Percentiles rank a stretch among this genome's conserved stretches.
These are phyloP conservation scores for Spodoptera exigua DNA, from an alignment of 2,888 invertebrate genomes.

Conservation along the genomic window DNA sequence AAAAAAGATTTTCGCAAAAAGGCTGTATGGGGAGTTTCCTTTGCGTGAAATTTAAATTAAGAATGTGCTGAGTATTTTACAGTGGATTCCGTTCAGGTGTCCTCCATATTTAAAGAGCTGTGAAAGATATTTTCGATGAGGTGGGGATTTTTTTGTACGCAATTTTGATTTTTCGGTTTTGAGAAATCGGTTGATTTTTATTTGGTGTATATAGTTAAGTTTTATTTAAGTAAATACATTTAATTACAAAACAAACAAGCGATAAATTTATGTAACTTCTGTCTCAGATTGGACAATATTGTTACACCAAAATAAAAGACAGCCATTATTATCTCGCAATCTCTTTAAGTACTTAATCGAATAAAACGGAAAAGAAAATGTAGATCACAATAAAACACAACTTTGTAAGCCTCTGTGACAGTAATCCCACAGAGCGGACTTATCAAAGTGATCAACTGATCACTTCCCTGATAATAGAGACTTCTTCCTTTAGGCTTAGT, in stretches of 20 bases:
- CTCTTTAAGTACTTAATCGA: conserved; percentile 34
- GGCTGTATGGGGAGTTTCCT: conserved; percentile 28
- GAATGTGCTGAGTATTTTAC: conserved; percentile 37
- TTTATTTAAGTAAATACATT: no score
- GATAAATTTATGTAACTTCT: neutral
- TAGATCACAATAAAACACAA: conserved; percentile 53
- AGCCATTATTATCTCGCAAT: conserved; percentile 20
- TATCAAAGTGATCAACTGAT: conserved; percentile 54
- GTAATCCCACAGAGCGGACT: conserved; percentile 45
- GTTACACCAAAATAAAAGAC: neutral
- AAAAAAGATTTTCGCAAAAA: conserved; percentile 36
- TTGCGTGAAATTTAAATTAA: conserved; percentile 38
- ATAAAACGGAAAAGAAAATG: conserved; percentile 41
- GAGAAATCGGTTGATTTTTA: neutral
- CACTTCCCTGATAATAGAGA: conserved; percentile 38
- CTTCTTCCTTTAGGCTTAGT: conserved; percentile 19
- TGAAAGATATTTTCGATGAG: conserved; percentile 13
- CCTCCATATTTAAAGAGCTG: conserved; percentile 8
- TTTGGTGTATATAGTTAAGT: no score
- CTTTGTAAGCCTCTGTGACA: conserved; percentile 45
- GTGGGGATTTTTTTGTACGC: neutral
- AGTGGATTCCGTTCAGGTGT: conserved; percentile 8
- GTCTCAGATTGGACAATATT: neutral
- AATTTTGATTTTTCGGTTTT: neutral
- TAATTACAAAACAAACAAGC: no score